phyloP scores from a whole-genome alignment of 2,888 invertebrate species.

The Linyphia triangularis region DNA sequence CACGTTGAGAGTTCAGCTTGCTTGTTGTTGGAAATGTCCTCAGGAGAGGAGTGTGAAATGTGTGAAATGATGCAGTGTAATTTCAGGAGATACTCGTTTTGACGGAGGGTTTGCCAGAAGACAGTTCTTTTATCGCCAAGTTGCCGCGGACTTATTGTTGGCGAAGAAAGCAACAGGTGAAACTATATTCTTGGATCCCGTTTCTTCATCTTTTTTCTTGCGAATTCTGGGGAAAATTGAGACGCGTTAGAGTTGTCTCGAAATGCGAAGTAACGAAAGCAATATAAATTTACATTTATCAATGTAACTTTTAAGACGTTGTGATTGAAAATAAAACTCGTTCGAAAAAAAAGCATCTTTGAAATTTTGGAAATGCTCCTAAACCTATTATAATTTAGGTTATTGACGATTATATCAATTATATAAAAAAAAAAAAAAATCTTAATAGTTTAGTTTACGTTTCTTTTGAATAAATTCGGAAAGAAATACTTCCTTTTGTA shows the following conservation, averaged over 20 bases:
- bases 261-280: too few species aligned
- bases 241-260: background rate
- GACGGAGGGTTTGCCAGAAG: conserved; percentile 21
- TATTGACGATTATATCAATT: too few species aligned
- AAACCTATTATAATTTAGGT: too few species aligned
- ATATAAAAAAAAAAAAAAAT: too few species aligned
- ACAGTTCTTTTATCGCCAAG: conserved; percentile 30
- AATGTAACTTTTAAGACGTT: too few species aligned
- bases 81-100: conserved; percentile 9
- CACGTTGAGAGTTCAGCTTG: conserved; percentile 9
- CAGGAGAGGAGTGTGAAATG: conserved; percentile 10
- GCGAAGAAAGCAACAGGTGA: conserved; percentile 52
- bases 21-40: conserved; percentile 19
- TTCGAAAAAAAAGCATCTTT: too few species aligned
- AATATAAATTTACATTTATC: too few species aligned
- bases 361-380: too few species aligned
- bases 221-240: background rate
- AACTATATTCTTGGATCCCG: background rate
- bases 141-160: background rate
- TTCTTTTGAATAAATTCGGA: too few species aligned
- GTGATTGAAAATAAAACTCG: too few species aligned
- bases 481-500: too few species aligned
- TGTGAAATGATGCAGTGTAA: conserved; percentile 14
- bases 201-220: background rate
- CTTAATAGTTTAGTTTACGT: too few species aligned